A percentile compares a stretch with the other conserved stretches of the same genome.
These are phyloP conservation scores for Pangasius macronema DNA, from an alignment of 2,797 vertebrate species.

Conservation along the genomic window DNA sequence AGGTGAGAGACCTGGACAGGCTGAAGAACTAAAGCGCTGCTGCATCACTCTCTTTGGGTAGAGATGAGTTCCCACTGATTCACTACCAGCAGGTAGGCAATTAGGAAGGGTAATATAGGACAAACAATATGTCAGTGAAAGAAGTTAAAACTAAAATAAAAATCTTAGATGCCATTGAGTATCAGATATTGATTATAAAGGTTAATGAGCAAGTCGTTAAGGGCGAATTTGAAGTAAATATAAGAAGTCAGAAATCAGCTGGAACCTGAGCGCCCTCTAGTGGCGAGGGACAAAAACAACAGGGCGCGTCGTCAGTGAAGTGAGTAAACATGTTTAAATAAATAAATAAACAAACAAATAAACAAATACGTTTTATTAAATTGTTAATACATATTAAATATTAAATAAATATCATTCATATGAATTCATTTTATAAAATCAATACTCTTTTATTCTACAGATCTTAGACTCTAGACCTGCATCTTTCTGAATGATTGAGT, in stretches of 20 bases:
- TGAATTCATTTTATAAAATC: background rate
- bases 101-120: background rate
- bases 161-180: background rate
- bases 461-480: background rate
- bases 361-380: background rate
- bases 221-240: background rate
- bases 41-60: background rate
- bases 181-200: background rate
- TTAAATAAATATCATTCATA: background rate
- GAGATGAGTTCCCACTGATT: background rate
- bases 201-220: background rate
- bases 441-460: no score
- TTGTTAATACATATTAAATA: no score
- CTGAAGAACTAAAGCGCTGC: background rate
- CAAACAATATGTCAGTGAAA: background rate
- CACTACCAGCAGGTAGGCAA: background rate
- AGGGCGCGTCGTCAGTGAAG: background rate
- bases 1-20: background rate
- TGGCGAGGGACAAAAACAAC: background rate
- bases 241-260: background rate
- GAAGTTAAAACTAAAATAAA: background rate
- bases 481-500: background rate
- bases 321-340: background rate
- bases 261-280: background rate
- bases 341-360: background rate